A percentile compares a stretch with the other conserved stretches of the same genome.
Evolutionary conservation across 2,888 invertebrate genomes (phyloP).

Genomic region (Gnatocerus cornutus): DNA sequence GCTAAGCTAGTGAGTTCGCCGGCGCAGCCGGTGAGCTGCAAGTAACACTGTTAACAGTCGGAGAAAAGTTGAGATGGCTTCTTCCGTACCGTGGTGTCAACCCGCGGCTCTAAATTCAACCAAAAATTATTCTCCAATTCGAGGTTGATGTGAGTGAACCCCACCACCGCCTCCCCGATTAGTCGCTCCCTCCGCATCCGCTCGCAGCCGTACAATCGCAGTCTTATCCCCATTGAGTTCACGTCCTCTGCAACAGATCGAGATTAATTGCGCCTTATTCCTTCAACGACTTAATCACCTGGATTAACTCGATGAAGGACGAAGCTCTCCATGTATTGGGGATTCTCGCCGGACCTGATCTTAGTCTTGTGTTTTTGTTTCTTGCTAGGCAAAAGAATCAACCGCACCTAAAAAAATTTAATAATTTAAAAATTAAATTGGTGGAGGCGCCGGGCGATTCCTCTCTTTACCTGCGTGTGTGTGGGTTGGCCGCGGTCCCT

Average conservation of each 20-base stretch:
- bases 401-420: slow-evolving; percentile 86
- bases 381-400: slow-evolving; percentile 91
- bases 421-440: slow-evolving; percentile 3
- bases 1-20: slow-evolving; percentile 86
- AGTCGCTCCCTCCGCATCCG: slow-evolving; percentile 93
- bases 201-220: slow-evolving; percentile 94
- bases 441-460: not conserved
- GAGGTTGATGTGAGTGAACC: slow-evolving; percentile 91
- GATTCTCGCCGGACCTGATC: slow-evolving; percentile 91
- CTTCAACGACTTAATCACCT: slow-evolving; percentile 71
- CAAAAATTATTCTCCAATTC: slow-evolving; percentile 93
- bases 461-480: slow-evolving; percentile 80
- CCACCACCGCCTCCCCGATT: slow-evolving; percentile 92
- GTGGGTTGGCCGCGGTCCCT: slow-evolving; percentile 80
- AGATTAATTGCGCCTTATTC: slow-evolving; percentile 11
- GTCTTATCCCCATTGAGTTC: slow-evolving; percentile 90
- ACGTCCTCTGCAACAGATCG: slow-evolving; percentile 82
- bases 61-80: too few relatives aligned
- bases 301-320: slow-evolving; percentile 92
- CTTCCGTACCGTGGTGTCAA: slow-evolving; percentile 73
- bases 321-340: slow-evolving; percentile 95
- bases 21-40: slow-evolving; percentile 71
- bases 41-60: slow-evolving; percentile 26
- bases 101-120: slow-evolving; percentile 87
- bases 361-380: slow-evolving; percentile 97